These are phyloP conservation scores for Drosophila oshimai DNA, from an alignment of 1,140 invertebrate species.

Conservation along the genomic window DNA sequence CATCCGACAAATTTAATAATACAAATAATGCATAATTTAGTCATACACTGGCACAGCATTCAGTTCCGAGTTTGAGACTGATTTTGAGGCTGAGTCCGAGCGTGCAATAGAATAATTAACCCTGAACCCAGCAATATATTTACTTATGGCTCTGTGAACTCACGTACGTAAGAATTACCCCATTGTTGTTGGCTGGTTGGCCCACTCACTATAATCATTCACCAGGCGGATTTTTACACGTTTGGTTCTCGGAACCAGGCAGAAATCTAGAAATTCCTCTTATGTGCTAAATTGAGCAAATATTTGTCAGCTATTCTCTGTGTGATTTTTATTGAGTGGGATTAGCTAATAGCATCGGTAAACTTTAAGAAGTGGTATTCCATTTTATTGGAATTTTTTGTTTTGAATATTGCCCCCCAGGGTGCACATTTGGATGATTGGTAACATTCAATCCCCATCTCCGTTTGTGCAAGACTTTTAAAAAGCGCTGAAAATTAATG, in stretches of 20 bases:
- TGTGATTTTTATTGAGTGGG: slow-evolving; percentile 1
- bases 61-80: slow-evolving; percentile 23
- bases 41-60: slow-evolving; percentile 2
- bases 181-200: slow-evolving; percentile 51
- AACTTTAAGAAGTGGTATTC: slow-evolving; percentile 28
- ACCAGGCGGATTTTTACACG: slow-evolving; percentile 68
- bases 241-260: slow-evolving; percentile 52
- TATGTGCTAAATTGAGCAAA: slow-evolving; percentile 25
- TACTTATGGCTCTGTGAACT: slow-evolving; percentile 24
- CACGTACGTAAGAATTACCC: slow-evolving; percentile 57
- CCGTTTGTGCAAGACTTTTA: slow-evolving; percentile 63
- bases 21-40: slow-evolving; percentile 76
- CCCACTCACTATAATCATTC: slow-evolving; percentile 44
- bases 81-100: slow-evolving; percentile 23
- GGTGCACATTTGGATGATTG: slow-evolving; percentile 8
- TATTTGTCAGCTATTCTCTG: slow-evolving; percentile 35
- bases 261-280: slow-evolving; percentile 3
- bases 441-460: slow-evolving; percentile 24
- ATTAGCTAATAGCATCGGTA: slow-evolving; percentile 32
- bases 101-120: slow-evolving; percentile 70
- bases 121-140: slow-evolving; percentile 52
- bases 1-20: slow-evolving; percentile 55
- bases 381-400: slow-evolving; percentile 17
- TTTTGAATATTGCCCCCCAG: neutral
- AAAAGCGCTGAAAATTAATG: slow-evolving; percentile 64